Conservation (phyloP, 2,113 vertebrate species). For the Rattus rattus region DNA sequence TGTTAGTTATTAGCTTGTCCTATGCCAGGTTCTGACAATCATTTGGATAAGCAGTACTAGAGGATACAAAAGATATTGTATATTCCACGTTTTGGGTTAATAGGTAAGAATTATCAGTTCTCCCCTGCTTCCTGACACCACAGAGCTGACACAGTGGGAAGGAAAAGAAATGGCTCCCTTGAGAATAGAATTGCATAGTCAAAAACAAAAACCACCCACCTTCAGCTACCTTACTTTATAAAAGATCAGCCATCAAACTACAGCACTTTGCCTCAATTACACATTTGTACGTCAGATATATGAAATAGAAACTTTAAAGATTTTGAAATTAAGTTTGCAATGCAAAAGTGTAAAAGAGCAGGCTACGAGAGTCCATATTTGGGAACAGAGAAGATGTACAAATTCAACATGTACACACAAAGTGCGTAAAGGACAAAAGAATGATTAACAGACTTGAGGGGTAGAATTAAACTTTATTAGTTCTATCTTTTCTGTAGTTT, state of each 20-base stretch:
- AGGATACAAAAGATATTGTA: neutral
- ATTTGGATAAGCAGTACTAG: neutral
- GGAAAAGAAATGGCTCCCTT: neutral
- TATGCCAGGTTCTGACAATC: no score
- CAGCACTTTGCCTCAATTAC: neutral
- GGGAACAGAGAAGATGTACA: neutral
- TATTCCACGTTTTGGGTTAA: neutral
- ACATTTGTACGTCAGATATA: neutral
- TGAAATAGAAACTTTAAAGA: neutral
- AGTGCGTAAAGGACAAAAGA: neutral
- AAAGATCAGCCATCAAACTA: conserved; percentile 40
- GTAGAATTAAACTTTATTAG: neutral
- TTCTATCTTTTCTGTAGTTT: neutral
- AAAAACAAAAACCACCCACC: neutral
- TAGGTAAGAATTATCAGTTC: neutral
- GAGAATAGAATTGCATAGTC: neutral
- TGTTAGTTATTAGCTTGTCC: no score
- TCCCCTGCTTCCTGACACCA: neutral
- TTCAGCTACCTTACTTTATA: neutral
- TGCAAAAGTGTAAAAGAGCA: neutral
- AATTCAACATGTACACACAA: neutral
- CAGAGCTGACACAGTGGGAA: neutral
- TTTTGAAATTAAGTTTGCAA: neutral
- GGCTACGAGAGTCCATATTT: neutral
- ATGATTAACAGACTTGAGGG: neutral